Base-by-base conservation (phyloP, 2,113 vertebrate species). In the Leiothrix lutea region DNA sequence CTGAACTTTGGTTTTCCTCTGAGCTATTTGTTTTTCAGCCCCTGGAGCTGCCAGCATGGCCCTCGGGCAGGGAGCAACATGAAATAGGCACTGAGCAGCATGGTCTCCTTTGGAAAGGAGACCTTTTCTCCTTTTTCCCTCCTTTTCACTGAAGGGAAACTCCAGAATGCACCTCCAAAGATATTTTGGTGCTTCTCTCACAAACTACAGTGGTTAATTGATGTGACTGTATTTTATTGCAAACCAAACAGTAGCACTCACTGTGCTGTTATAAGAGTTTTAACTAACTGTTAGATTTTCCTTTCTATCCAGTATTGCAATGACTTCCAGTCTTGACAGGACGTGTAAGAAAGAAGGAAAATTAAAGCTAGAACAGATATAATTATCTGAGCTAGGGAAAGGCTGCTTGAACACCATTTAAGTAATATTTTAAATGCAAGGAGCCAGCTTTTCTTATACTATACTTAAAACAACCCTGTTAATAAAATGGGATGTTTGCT, bases 341-440 rank as follows among this genome's bases (percentile, higher is more conserved):
- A 54, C 0, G 8, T 58, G n/a, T 70, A 53, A 86, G 56, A 61
- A 77, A 69, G 56, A 72, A 83, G 42, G 29, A 78, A 66, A 80
- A 62, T 57, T 88, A 91, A 91, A 91, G 38, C 42, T 60, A 38
- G 42, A 86, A 61, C 67, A 69, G 69, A 86, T 86, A 75, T 50
- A 70, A 86, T 74, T 84, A 81, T 71, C 80, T 71, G 42, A 78
- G 60, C 14, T 48, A 80, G 66, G 29, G 28, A 73, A 74, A 80
- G 9, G 14, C 38, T 80, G 35, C 58, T 42, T 73, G 33, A 69
- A 64, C 26, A 58, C 35, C 9, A 56, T 74, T 67, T 71, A 51
- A 87, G n/a, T 38, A 38, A 21, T 66, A 84, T 66, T 88, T 70
- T 45, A 96, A 90, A 62, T 61, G 24, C 36, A 70, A 81, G 33